Evolutionary conservation across 1,140 invertebrate species (phyloP), one percentile per base, ranked within the genome.

Genomic region (Lepeophtheirus salmonis): DNA sequence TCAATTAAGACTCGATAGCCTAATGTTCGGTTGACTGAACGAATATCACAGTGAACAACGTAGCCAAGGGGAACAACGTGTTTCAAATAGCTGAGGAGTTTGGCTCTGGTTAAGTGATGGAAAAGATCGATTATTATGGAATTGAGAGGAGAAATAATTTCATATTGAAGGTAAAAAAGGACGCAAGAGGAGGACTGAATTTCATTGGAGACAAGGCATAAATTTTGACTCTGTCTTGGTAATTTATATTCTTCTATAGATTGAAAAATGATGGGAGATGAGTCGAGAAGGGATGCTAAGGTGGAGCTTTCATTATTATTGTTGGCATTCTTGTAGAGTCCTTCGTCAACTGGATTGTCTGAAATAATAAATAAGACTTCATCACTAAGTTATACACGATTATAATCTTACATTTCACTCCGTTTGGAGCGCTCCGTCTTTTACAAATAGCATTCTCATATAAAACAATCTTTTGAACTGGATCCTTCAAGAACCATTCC

Each of bases 21-120:
- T 70, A 91, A 86, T 1, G 82, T 82, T 20, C 88, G 86, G 70
- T 83, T 83, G 0, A 81, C 76, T 65, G 82, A 75, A 12, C 88
- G 75, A 16, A 89, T 75, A 1, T 85, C 86, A 69, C 83, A 88
- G 68, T 84, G 86, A 30, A 97, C 90, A 66, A 96, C 91, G 69
- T 97, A 97, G 6, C 91, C 90, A 52, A 90, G 70, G 51, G 49
- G 23, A n/a, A 61, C 50, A 13, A 24, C 17, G 49, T 61, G 20
- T 25, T 50, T 54, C 18, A 61, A 16, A n/a, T 18, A 17, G 10
- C 16, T 26, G 1, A 61, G 16, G 16, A 61, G 21, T 18, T 48
- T 18, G 3, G 20, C 59, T 4, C 51, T 14, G 2, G 50, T 48
- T 14, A 61, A 17, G 24, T 55, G 59, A 53, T n/a, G 16, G 21